phyloP scores from a whole-genome alignment of 2,113 vertebrate genomes.

The Drymodes brunneopygia region DNA sequence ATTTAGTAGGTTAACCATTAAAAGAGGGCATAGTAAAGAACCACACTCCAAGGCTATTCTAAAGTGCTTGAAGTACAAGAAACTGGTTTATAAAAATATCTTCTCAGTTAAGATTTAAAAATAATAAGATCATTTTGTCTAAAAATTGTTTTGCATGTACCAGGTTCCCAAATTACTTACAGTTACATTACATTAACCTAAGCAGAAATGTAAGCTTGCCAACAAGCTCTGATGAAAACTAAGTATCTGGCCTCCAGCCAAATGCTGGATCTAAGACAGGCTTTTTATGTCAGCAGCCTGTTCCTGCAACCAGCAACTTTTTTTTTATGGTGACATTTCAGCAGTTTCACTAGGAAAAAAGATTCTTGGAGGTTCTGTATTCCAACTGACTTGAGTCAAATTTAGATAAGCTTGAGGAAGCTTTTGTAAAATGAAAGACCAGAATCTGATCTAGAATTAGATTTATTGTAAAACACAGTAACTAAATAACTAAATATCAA shows the following conservation, averaged over 20 bases:
- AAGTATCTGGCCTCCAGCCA: background rate
- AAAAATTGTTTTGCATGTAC: background rate
- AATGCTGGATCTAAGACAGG: background rate
- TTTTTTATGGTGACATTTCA: background rate
- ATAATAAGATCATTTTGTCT: background rate
- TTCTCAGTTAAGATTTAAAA: background rate
- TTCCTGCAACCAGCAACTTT: background rate
- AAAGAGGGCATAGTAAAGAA: background rate
- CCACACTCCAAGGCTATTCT: background rate
- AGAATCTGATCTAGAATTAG: background rate
- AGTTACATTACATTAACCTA: conserved; percentile 27
- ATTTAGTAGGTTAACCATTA: background rate
- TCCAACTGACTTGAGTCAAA: background rate
- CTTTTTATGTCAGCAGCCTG: conserved; percentile 28
- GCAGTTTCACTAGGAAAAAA: background rate
- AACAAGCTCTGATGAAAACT: conserved; percentile 20
- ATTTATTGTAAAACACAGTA: background rate
- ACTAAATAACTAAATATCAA: background rate
- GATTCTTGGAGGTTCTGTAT: background rate
- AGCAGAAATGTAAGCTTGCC: conserved; percentile 42
- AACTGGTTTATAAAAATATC: background rate
- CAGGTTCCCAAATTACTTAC: conserved; percentile 9
- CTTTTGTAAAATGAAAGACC: background rate
- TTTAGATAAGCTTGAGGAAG: background rate
- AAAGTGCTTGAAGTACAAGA: background rate